Percentiles rank a stretch among this genome's conserved stretches.
phyloP scores from a whole-genome alignment of 2,113 vertebrate species.

The Chaenogobius annularis region DNA sequence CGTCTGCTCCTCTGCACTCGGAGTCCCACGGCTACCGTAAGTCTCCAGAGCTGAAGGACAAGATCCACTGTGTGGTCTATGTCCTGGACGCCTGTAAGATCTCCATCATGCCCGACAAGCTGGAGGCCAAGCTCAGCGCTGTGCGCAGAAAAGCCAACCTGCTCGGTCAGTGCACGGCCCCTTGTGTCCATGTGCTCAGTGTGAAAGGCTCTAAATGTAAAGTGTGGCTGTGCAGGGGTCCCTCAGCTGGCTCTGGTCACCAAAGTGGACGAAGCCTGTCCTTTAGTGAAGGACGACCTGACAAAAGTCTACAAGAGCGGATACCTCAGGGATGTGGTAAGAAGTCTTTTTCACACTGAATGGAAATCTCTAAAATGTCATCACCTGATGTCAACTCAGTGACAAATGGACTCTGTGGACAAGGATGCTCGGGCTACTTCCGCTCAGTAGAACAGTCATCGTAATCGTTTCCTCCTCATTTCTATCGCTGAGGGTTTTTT shows the following conservation, averaged over 20 bases:
- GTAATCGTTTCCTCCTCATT: no score
- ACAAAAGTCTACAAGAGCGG: constrained; percentile 41
- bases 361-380: constrained; percentile 27
- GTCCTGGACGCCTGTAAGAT: constrained; percentile 69
- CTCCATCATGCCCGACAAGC: constrained; percentile 51
- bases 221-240: constrained; percentile 28
- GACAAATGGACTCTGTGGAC: no score
- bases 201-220: background rate
- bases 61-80: constrained; percentile 65
- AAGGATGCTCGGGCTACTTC: no score
- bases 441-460: no score
- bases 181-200: background rate
- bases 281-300: constrained; percentile 28
- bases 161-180: constrained; percentile 43
- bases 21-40: constrained; percentile 13
- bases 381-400: no score
- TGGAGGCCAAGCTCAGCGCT: constrained; percentile 65
- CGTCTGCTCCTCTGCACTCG: constrained; percentile 31
- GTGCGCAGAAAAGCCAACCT: constrained; percentile 68
- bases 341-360: no score
- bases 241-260: constrained; percentile 53
- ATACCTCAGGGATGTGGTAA: constrained; percentile 41
- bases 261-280: constrained; percentile 50
- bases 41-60: constrained; percentile 32
- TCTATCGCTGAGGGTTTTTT: no score